phyloP scores from a whole-genome alignment of 2,113 vertebrate genomes.

The Condylura cristata region DNA sequence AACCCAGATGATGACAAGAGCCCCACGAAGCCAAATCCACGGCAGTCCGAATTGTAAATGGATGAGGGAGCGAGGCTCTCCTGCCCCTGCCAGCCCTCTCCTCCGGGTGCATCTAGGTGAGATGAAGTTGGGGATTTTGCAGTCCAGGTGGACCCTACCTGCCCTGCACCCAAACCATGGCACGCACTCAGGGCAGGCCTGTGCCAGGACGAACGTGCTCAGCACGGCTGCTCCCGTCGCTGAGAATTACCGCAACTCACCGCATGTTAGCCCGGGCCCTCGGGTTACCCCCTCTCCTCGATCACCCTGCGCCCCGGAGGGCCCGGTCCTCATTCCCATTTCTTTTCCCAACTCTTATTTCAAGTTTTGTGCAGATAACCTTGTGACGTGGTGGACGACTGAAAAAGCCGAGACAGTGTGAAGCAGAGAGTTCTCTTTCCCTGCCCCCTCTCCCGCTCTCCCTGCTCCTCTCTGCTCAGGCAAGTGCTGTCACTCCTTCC shows the following conservation, averaged over 20 bases:
- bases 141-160: not conserved
- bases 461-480: not conserved
- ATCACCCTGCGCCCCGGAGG: too few relatives aligned
- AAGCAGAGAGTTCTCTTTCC: not conserved
- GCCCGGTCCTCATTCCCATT: not conserved
- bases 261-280: not conserved
- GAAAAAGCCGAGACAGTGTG: not conserved
- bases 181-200: not conserved
- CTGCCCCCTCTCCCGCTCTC: not conserved
- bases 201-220: not conserved
- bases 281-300: too few relatives aligned
- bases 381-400: not conserved
- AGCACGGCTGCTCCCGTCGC: not conserved
- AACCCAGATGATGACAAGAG: slow-evolving; percentile 53
- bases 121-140: not conserved
- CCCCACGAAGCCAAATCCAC: not conserved
- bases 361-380: not conserved
- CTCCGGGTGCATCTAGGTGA: slow-evolving; percentile 43
- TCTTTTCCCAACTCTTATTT: not conserved
- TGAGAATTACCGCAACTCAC: not conserved
- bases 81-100: slow-evolving; percentile 10
- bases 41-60: slow-evolving; percentile 48
- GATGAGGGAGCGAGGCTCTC: not conserved
- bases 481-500: not conserved
- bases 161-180: not conserved